Conservation (phyloP, 1,140 invertebrate species). For the Parapsyche elsis region DNA sequence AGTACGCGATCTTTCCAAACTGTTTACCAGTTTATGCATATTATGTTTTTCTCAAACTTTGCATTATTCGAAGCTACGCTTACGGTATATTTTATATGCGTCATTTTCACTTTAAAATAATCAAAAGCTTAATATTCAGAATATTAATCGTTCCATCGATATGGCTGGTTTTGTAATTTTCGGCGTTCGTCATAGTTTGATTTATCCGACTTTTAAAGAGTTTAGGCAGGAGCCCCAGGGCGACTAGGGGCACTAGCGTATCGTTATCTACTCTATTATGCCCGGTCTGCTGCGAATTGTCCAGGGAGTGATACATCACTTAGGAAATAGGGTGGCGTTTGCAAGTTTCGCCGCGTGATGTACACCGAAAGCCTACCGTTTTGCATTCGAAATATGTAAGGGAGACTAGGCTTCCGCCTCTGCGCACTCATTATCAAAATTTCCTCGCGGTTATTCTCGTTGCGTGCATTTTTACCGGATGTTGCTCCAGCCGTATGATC, state of each 20-base stretch:
- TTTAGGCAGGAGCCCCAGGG: neutral
- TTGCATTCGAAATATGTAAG: too few relatives aligned
- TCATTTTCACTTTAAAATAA: too few relatives aligned
- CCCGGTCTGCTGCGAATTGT: conserved; percentile 33
- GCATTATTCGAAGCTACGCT: too few relatives aligned
- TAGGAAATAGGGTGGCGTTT: conserved; percentile 17
- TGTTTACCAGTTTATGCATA: neutral
- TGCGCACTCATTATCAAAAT: too few relatives aligned
- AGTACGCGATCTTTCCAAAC: neutral
- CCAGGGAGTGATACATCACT: conserved; percentile 49
- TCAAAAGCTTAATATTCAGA: too few relatives aligned
- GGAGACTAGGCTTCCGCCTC: too few relatives aligned
- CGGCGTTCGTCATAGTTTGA: neutral
- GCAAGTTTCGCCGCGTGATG: neutral
- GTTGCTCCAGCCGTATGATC: too few relatives aligned
- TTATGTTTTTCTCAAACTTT: too few relatives aligned
- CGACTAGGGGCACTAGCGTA: conserved; percentile 14
- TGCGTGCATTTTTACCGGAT: too few relatives aligned
- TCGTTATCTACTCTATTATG: conserved; percentile 45
- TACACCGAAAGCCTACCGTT: neutral
- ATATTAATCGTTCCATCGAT: neutral
- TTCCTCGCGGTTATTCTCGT: too few relatives aligned
- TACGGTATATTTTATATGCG: too few relatives aligned
- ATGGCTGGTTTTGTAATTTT: neutral
- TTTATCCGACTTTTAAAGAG: neutral